phyloP scores from a whole-genome alignment of 92 coral and sea anemone genomes.

The Siderastrea siderea region DNA sequence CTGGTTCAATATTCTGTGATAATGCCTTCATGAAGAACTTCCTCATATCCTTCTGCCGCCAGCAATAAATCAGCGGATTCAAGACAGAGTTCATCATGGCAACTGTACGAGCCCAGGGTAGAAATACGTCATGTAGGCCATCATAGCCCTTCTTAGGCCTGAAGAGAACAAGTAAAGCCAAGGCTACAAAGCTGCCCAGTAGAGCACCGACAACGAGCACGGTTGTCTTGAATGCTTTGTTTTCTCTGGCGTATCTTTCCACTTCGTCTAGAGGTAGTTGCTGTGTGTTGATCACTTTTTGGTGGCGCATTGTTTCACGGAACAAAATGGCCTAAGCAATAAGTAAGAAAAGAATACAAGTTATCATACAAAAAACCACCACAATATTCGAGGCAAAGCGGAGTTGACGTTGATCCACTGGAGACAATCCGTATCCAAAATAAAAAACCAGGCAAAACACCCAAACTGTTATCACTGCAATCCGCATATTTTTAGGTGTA shows the following conservation, averaged over 20 bases:
- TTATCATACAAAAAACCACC: neutral
- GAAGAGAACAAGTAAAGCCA: constrained; percentile 10
- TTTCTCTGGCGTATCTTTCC: constrained; percentile 15
- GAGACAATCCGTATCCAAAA: neutral
- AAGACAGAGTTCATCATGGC: constrained; percentile 35
- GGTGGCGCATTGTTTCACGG: constrained; percentile 23
- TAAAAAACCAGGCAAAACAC: neutral
- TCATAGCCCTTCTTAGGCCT: constrained; percentile 41
- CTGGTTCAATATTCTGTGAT: too few relatives aligned
- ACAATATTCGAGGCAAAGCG: neutral
- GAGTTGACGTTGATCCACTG: too few relatives aligned
- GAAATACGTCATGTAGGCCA: constrained; percentile 2
- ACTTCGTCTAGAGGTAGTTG: constrained; percentile 12
- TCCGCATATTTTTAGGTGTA: neutral
- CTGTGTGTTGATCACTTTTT: constrained; percentile 4
- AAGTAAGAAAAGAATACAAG: constrained; percentile 12
- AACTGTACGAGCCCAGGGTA: constrained; percentile 20
- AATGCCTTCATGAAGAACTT: neutral
- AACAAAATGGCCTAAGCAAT: constrained; percentile 8
- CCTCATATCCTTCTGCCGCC: constrained; percentile 20
- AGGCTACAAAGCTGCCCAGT: neutral
- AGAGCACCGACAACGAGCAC: constrained; percentile 4
- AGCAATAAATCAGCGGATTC: constrained; percentile 38
- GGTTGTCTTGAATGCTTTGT: constrained; percentile 16
- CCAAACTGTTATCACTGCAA: neutral